Base-by-base conservation (phyloP, 2,113 vertebrate genomes). In the Myiozetetes cayanensis region DNA sequence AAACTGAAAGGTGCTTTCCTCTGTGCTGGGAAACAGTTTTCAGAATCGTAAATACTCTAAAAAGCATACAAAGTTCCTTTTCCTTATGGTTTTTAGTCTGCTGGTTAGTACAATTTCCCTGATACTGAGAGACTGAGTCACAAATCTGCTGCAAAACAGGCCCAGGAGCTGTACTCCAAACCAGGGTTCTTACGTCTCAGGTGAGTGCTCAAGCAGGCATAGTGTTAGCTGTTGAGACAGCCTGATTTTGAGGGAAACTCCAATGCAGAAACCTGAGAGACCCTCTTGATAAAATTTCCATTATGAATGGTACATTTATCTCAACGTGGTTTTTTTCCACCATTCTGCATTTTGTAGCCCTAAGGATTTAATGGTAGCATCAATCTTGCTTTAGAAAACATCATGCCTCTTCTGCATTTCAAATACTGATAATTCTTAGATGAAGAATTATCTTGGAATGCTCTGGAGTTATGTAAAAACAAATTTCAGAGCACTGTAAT, bases 371-470 rank as follows among this genome's bases (percentile, higher is more conserved):
- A 90, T 71, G 47, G 47, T 9, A 71, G 6, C 13, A 95, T 86
- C 55, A 90, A 90, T 84, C 78, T 94, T 74, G 67, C 55, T 77
- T 87, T 83, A 88, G 55, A 83, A 93, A 95, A 47, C 17, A 47
- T 67, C 24, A 52, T 35, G 33, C 10, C 72, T 58, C 47, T 81
- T 81, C 71, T 5, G 13, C 12, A 41, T 85, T 93, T 90, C 80
- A 93, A 76, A 91, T 44, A 46, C 28, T 53, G 50, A 28, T 87
- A 85, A 93, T 90, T 93, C 52, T 76, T 68, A 87, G 5, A 43
- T 35, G 39, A 93, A 66, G 12, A 76, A 85, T 53, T 76, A 63
- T 46, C 58, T 71, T 50, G 39, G 31, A 82, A 87, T 14, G 5
- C 41, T 58, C 55, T 20, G 10, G 41, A 83, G 62, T 65, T 73